These are phyloP conservation scores for Harpagoxenus sublaevis DNA, from an alignment of 2,888 invertebrate genomes.

Conservation along the genomic window DNA sequence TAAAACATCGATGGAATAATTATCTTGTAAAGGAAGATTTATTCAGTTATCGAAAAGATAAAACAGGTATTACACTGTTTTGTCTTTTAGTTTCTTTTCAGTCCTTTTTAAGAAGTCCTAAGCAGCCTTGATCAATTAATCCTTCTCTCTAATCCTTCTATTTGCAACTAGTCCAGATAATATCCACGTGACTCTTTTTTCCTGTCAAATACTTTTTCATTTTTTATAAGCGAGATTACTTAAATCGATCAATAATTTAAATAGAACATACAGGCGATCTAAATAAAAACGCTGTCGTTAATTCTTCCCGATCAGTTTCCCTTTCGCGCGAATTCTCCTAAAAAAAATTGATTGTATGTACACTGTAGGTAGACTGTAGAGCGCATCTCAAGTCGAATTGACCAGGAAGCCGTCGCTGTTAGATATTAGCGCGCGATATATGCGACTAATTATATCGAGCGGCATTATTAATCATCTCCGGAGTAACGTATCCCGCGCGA, in stretches of 20 bases:
- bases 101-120: not conserved
- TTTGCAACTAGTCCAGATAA: not conserved
- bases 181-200: not conserved
- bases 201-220: not conserved
- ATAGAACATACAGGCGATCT: not conserved
- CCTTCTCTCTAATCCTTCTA: not conserved
- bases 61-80: too few species aligned
- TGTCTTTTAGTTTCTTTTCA: not conserved
- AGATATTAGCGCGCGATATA: constrained; percentile 45
- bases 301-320: not conserved
- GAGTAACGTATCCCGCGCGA: constrained; percentile 26
- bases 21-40: not conserved
- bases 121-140: not conserved
- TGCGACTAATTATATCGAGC: constrained; percentile 45
- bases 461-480: constrained; percentile 43
- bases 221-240: not conserved
- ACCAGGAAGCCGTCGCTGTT: constrained; percentile 23
- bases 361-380: not conserved
- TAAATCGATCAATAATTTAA: not conserved
- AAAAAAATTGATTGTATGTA: not conserved
- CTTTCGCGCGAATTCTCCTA: not conserved
- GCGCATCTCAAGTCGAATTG: not conserved
- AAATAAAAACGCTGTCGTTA: not conserved
- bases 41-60: not conserved
- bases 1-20: not conserved